These are phyloP conservation scores for Hoplodrina ambigua DNA, from an alignment of 2,888 invertebrate genomes.

Conservation along the genomic window DNA sequence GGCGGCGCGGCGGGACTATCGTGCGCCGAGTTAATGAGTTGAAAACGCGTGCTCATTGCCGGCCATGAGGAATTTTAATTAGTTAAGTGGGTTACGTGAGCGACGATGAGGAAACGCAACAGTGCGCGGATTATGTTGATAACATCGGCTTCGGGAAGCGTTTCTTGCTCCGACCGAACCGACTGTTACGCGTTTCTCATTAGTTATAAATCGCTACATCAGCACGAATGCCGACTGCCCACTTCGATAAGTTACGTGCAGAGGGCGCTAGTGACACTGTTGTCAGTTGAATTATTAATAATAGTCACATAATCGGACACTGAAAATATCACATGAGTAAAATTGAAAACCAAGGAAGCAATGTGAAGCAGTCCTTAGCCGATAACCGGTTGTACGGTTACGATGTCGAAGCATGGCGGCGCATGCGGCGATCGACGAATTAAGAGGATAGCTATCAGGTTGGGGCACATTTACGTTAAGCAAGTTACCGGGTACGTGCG, in stretches of 20 bases:
- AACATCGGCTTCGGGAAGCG: slow-evolving; percentile 66
- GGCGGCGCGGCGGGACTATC: slow-evolving; percentile 32
- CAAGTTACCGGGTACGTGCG: slow-evolving; percentile 16
- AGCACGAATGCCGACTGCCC: slow-evolving; percentile 10
- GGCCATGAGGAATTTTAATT: slow-evolving; percentile 83
- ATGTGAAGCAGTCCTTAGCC: slow-evolving; percentile 22
- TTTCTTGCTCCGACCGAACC: slow-evolving; percentile 56
- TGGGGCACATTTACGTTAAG: slow-evolving; percentile 14
- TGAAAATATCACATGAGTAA: slow-evolving; percentile 7
- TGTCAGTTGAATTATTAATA: slow-evolving; percentile 15
- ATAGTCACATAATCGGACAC: slow-evolving; percentile 9
- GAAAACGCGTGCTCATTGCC: slow-evolving; percentile 78
- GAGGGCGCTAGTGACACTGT: slow-evolving; percentile 49
- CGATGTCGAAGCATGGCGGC: slow-evolving; percentile 15
- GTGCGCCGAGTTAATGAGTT: slow-evolving; percentile 75
- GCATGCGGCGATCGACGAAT: slow-evolving; percentile 28
- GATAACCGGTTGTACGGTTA: slow-evolving; percentile 53
- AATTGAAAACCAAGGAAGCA: slow-evolving; percentile 15
- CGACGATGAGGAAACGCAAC: slow-evolving; percentile 73
- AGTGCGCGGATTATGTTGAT: slow-evolving; percentile 72
- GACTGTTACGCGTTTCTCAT: slow-evolving; percentile 52
- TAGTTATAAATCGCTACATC: slow-evolving; percentile 34
- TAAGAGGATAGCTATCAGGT: neutral
- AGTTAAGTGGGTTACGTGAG: slow-evolving; percentile 80
- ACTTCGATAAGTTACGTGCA: slow-evolving; percentile 22